phyloP scores from a whole-genome alignment of 2,888 invertebrate genomes.

The Amblyteles armatorius region DNA sequence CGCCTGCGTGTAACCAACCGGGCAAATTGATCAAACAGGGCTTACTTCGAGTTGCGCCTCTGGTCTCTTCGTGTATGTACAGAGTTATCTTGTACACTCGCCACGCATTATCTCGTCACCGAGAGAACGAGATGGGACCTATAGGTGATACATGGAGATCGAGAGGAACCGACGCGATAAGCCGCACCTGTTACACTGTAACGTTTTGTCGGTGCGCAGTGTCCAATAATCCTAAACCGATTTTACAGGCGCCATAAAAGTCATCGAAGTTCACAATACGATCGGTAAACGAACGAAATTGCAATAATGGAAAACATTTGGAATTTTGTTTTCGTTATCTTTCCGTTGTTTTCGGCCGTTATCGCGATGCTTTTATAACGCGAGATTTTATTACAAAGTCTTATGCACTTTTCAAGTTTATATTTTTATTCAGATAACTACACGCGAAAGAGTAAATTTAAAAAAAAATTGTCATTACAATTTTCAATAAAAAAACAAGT shows the following conservation, averaged over 20 bases:
- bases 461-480: no score
- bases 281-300: neutral
- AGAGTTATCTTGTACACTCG: constrained; percentile 39
- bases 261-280: neutral
- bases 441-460: no score
- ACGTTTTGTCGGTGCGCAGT: neutral
- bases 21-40: constrained; percentile 75
- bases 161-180: constrained; percentile 55
- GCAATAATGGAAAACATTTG: neutral
- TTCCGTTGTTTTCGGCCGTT: no score
- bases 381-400: no score
- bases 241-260: neutral
- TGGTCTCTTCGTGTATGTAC: constrained; percentile 17
- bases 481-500: no score
- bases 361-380: no score
- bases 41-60: constrained; percentile 31
- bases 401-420: no score
- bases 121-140: constrained; percentile 21
- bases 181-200: constrained; percentile 60
- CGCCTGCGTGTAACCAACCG: constrained; percentile 50
- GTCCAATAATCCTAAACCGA: constrained; percentile 25
- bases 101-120: constrained; percentile 57
- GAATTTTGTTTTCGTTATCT: no score
- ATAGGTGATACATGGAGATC: constrained; percentile 49
- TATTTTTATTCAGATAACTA: no score